These are phyloP conservation scores for Ascidia mentula DNA, from an alignment of 23 tunicate genomes.

Conservation along the genomic window DNA sequence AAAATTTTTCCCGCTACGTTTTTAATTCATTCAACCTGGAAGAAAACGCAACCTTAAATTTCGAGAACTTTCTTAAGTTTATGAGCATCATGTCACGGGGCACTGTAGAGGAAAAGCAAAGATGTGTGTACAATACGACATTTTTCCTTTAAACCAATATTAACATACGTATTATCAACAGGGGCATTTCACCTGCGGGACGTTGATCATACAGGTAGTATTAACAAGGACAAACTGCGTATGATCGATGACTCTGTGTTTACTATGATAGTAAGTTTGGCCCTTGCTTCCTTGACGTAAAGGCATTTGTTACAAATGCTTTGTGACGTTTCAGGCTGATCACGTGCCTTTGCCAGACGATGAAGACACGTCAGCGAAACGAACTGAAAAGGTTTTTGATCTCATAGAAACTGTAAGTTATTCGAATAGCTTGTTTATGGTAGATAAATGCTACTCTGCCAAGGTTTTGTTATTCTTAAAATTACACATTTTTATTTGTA, in stretches of 20 bases:
- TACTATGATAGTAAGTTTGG: constrained; percentile 45
- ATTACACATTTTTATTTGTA: no score
- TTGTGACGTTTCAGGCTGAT: constrained; percentile 44
- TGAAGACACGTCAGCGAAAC: constrained; percentile 41
- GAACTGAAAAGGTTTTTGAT: constrained; percentile 39
- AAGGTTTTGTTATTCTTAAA: no score
- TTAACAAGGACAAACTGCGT: constrained; percentile 39
- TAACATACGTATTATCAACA: background rate
- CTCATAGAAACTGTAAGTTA: constrained; percentile 39
- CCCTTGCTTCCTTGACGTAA: background rate
- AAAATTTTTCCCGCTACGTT: constrained; percentile 26
- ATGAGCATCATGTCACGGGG: constrained; percentile 40
- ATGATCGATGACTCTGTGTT: constrained; percentile 34
- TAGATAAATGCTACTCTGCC: no score
- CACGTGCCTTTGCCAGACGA: constrained; percentile 47
- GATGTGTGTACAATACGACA: no score
- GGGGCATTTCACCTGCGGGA: constrained; percentile 63
- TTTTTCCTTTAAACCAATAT: background rate
- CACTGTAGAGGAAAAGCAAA: constrained; percentile 39
- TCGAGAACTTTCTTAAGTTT: constrained; percentile 41
- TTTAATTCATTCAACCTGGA: constrained; percentile 36
- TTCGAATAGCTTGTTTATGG: no score
- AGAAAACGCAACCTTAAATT: constrained; percentile 39
- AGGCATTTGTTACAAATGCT: no score
- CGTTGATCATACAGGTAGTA: constrained; percentile 31